Conservation (phyloP, 92 coral and sea anemone genomes). For the Montipora capitata region DNA sequence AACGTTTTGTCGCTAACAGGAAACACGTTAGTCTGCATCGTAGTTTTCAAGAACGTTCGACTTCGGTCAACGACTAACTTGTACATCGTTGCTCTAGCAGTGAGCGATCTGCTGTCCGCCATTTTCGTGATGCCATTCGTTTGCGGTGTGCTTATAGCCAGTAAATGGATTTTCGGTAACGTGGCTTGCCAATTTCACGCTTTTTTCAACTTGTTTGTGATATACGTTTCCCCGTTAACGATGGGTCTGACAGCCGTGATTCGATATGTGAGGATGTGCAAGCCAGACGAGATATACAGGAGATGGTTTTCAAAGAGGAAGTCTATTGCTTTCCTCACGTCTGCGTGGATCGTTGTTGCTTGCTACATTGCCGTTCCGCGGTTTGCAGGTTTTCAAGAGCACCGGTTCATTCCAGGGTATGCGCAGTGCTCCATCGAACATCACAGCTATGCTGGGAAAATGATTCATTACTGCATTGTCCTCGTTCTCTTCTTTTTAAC, state of each 20-base stretch:
- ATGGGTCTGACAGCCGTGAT: conserved; percentile 20
- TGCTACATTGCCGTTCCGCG: neutral
- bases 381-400: conserved; percentile 1
- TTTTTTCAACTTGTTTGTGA: neutral
- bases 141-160: neutral
- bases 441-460: conserved; percentile 1
- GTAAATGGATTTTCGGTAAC: conserved; percentile 8
- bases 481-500: neutral
- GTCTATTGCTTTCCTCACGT: neutral
- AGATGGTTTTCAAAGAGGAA: neutral
- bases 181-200: neutral
- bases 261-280: conserved; percentile 9
- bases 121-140: conserved; percentile 9
- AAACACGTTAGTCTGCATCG: conserved; percentile 6
- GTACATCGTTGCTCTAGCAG: conserved; percentile 22
- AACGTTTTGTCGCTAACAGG: conserved; percentile 5
- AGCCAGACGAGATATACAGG: neutral
- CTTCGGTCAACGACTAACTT: conserved; percentile 18
- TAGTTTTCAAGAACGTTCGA: conserved; percentile 7
- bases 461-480: conserved; percentile 8
- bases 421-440: neutral
- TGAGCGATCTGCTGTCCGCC: conserved; percentile 27
- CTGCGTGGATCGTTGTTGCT: conserved; percentile 8
- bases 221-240: conserved; percentile 2
- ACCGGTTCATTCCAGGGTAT: conserved; percentile 9